A percentile compares a stretch with the other conserved stretches of the same genome.
Evolutionary conservation across 1,140 invertebrate genomes (phyloP).

Genomic region (Aphis craccivora): DNA sequence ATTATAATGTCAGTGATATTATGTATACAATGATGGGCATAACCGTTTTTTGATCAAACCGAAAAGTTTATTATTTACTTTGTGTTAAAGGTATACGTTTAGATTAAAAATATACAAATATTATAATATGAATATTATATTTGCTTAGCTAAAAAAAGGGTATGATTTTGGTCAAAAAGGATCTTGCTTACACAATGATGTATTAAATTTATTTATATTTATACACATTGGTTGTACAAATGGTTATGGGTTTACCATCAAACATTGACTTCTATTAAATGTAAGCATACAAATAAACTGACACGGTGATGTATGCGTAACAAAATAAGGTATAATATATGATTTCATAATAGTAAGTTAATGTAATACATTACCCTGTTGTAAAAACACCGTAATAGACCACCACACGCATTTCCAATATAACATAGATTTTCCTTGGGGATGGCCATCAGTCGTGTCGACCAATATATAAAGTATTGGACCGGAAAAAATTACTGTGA

Average conservation of each 20-base stretch:
- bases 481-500: slow-evolving; percentile 67
- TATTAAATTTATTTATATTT: background rate
- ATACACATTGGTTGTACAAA: background rate
- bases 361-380: slow-evolving; percentile 59
- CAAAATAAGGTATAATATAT: background rate
- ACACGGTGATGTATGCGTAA: background rate
- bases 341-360: background rate
- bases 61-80: too few relatives aligned
- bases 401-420: slow-evolving; percentile 74
- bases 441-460: slow-evolving; percentile 66
- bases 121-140: too few relatives aligned
- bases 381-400: slow-evolving; percentile 71
- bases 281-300: background rate
- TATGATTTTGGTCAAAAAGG: too few relatives aligned
- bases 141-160: too few relatives aligned
- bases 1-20: background rate
- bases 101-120: too few relatives aligned
- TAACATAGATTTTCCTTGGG: slow-evolving; percentile 61
- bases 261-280: background rate
- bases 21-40: background rate
- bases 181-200: background rate
- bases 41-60: too few relatives aligned
- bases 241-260: background rate
- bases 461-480: slow-evolving; percentile 69
- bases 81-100: too few relatives aligned